Conservation (phyloP, 2,797 vertebrate species). For the Crossoptilon crossoptilon region DNA sequence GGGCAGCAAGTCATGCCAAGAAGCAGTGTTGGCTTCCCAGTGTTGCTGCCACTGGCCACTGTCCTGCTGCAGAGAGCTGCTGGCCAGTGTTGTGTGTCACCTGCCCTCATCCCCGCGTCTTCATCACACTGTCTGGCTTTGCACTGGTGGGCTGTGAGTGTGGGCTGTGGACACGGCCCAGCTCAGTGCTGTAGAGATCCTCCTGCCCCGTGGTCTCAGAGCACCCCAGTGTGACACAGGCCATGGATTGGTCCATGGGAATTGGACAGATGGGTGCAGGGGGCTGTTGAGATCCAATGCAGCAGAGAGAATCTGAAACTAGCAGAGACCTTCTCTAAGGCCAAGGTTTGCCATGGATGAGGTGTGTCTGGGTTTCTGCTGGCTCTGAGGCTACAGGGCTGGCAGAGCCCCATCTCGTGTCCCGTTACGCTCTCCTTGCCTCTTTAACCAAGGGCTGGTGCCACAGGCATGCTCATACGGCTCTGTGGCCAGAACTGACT, state of each 20-base stretch:
- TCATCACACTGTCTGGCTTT: background rate
- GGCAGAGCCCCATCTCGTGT: background rate
- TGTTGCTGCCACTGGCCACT: rapidly evolving
- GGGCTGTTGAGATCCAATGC: rapidly evolving
- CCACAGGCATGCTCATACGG: rapidly evolving
- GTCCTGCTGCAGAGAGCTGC: background rate
- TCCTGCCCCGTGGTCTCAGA: background rate
- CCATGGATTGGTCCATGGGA: rapidly evolving
- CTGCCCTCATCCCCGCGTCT: background rate
- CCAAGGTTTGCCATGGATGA: background rate
- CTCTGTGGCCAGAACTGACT: background rate
- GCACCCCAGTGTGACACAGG: too few relatives aligned
- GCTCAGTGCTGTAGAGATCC: background rate
- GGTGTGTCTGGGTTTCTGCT: background rate
- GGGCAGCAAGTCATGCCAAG: background rate
- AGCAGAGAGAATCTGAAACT: background rate
- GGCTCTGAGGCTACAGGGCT: background rate
- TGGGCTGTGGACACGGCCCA: background rate
- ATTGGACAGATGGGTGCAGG: too few relatives aligned
- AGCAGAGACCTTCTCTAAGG: background rate
- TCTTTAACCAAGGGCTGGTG: background rate
- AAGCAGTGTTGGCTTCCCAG: background rate
- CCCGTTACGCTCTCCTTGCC: background rate
- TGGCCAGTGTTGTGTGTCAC: background rate
- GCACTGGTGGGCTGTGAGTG: rapidly evolving